Base-by-base conservation (phyloP, 2,113 vertebrate genomes). In the Rhizomys pruinosus region DNA sequence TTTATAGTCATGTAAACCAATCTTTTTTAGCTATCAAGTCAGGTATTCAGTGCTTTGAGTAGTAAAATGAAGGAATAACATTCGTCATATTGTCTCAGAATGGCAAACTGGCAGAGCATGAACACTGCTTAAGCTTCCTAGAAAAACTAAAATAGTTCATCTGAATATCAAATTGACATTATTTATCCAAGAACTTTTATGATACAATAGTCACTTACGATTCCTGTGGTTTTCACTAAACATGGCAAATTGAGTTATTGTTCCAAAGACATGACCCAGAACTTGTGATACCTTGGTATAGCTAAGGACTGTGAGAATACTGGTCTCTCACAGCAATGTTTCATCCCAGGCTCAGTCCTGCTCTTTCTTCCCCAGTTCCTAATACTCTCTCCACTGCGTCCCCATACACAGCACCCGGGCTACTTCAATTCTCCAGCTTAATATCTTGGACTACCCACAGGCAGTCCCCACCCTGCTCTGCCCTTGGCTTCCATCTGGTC, bases 21-120 rank as follows among this genome's bases (percentile, higher is more conserved):
- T 1, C 19, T 42, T 69, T 57, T 42, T 22, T 37, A 66, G 20
- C 2, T 32, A 44, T 25, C 7, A 3, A 69, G 57, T 0, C 12
- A 72, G 34, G 2, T 4, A 78, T 11, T 76, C 13, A 94, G 5
- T 52, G 4, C 2, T 66, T 52, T 59, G 25, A 77, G 37, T 71
- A 55, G 32, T 39, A 19, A 87, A 94, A 76, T 74, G 11, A 89
- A 73, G 11, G 2, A 66, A 86, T 77, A 52, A 80, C 80, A 91
- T 68, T 42, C 84, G 32, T 84, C 64, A 78, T 64, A 84, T 69
- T 69, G 22, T 29, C 10, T 89, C 66, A 39, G 16, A 71, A 44
- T 27, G 64, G 27, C 64, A 15, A 11, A 74, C 69, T 19, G 44
- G 34, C 13, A 79, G 20, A 82, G 7, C 91, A 16, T 74, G 76